phyloP scores from a whole-genome alignment of 2,797 vertebrate genomes.

The Perodicticus potto region DNA sequence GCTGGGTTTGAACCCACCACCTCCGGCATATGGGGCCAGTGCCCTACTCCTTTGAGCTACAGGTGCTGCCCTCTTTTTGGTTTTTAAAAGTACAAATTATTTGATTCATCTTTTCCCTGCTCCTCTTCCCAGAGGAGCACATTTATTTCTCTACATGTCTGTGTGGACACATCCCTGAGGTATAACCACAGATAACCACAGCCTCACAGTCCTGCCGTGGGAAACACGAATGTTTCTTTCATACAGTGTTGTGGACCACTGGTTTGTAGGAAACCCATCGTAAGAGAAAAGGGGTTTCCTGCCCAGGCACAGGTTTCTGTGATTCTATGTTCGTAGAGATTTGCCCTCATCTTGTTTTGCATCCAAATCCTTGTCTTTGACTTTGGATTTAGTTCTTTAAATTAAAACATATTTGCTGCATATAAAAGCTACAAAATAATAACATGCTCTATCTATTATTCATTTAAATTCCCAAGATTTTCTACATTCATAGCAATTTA shows the following conservation, averaged over 20 bases:
- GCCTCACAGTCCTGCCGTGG: neutral
- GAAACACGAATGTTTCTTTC: neutral
- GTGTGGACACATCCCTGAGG: neutral
- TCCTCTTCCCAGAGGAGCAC: neutral
- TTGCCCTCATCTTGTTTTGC: neutral
- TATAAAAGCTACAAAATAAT: conserved; percentile 8
- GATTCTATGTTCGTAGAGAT: neutral
- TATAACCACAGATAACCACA: neutral
- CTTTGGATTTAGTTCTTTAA: conserved; percentile 37
- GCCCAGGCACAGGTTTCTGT: neutral
- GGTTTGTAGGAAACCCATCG: neutral
- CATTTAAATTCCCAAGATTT: neutral
- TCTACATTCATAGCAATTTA: neutral
- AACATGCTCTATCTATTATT: neutral
- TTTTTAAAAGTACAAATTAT: conserved; percentile 24
- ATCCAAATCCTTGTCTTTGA: neutral
- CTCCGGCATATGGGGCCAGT: too few species aligned
- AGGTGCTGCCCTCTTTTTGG: too few species aligned
- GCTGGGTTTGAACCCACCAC: too few species aligned
- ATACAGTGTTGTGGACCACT: neutral
- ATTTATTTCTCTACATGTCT: neutral
- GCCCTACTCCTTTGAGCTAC: too few species aligned
- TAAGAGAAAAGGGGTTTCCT: neutral
- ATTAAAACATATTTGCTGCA: neutral
- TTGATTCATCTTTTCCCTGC: conserved; percentile 44